Evolutionary conservation across 2,113 vertebrate genomes (phyloP).

Genomic region (Dipodomys stephensi): DNA sequence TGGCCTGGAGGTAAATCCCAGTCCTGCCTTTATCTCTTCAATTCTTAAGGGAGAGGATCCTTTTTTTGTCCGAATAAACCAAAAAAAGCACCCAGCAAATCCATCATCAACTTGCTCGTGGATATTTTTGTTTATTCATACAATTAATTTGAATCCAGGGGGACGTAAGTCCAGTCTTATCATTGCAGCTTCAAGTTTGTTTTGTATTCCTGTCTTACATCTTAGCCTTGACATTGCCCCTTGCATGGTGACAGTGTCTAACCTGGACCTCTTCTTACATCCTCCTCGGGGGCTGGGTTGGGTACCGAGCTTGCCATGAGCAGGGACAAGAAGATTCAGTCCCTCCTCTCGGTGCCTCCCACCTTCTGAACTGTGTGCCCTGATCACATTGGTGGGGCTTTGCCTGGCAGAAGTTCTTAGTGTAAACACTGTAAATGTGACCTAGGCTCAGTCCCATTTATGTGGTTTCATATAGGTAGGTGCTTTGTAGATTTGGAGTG

Average conservation of each 20-base stretch:
- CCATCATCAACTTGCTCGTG: background rate
- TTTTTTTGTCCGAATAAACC: background rate
- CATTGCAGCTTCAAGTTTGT: no score
- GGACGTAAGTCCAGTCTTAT: rapidly evolving
- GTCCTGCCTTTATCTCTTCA: rapidly evolving
- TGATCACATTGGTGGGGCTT: no score
- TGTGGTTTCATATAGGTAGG: no score
- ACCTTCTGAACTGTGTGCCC: no score
- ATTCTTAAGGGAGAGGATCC: background rate
- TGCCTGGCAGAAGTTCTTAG: no score
- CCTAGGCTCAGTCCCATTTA: no score
- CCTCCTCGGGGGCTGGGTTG: no score
- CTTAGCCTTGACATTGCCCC: background rate
- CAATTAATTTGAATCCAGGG: background rate
- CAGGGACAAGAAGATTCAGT: background rate
- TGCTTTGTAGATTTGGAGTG: no score
- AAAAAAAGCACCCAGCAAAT: background rate
- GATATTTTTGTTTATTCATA: background rate
- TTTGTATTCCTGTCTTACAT: background rate
- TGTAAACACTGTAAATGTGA: rapidly evolving
- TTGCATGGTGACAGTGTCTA: background rate
- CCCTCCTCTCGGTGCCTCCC: rapidly evolving
- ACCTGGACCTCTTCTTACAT: background rate
- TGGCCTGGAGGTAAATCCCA: background rate
- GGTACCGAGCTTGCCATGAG: background rate